Percentiles rank a stretch among this genome's conserved stretches.
phyloP scores from a whole-genome alignment of 2,888 invertebrate species.

The Falcaria lacertinaria region DNA sequence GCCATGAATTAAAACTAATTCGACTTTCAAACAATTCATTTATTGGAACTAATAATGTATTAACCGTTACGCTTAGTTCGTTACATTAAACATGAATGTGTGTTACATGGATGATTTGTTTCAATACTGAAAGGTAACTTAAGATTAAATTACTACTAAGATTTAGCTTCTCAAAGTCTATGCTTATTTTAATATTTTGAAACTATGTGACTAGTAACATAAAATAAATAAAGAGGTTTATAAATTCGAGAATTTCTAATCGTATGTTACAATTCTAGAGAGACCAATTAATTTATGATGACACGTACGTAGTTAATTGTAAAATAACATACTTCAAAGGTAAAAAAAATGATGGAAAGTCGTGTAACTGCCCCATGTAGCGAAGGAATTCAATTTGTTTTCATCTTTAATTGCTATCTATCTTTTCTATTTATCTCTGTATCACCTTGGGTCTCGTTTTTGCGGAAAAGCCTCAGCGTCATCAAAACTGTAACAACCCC shows the following conservation, averaged over 20 bases:
- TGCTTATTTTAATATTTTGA: conserved; percentile 15
- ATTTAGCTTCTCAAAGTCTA: conserved; percentile 15
- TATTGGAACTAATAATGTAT: neutral
- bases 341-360: conserved; percentile 8
- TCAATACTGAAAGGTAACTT: conserved; percentile 40
- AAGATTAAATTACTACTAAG: conserved; percentile 17
- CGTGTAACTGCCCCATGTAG: conserved; percentile 9
- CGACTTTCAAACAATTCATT: neutral
- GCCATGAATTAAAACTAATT: conserved; percentile 1
- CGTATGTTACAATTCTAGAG: conserved; percentile 23
- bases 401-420: conserved; percentile 42
- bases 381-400: conserved; percentile 12
- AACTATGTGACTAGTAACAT: conserved; percentile 37
- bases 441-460: conserved; percentile 28
- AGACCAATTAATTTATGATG: conserved; percentile 17
- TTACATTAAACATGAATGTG: neutral
- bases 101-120: conserved; percentile 6
- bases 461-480: conserved; percentile 54
- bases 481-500: conserved; percentile 53
- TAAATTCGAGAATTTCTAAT: conserved; percentile 23
- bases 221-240: conserved; percentile 18
- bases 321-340: conserved; percentile 11
- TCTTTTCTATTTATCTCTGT: conserved; percentile 56
- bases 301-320: too few relatives aligned
- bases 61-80: neutral